These are phyloP conservation scores for Rhagoletis zephyria DNA, from an alignment of 1,140 invertebrate species.

Conservation along the genomic window DNA sequence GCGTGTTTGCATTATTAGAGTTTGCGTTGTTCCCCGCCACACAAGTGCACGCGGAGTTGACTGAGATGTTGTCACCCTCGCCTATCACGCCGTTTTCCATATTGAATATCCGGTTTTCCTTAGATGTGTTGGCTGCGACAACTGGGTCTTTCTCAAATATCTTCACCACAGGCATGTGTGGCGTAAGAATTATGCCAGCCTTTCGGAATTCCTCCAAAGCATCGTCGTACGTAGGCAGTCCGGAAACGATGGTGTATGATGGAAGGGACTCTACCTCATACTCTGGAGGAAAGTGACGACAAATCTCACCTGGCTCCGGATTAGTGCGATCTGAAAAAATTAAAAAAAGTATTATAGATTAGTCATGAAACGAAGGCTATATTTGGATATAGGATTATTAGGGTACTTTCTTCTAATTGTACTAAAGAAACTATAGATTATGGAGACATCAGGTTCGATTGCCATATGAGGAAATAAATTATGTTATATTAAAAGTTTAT, in stretches of 20 bases:
- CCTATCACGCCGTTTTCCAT: constrained; percentile 56
- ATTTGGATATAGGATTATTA: too few species aligned
- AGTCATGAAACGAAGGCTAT: too few species aligned
- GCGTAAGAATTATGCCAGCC: constrained; percentile 68
- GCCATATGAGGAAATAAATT: too few species aligned
- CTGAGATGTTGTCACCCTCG: constrained; percentile 58
- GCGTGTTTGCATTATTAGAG: constrained; percentile 13
- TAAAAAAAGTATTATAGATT: not conserved
- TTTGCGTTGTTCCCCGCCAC: constrained; percentile 44
- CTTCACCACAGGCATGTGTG: constrained; percentile 69
- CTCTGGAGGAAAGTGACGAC: constrained; percentile 68
- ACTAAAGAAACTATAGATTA: too few species aligned
- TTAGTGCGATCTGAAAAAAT: constrained; percentile 69
- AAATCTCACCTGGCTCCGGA: constrained; percentile 68
- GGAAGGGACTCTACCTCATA: constrained; percentile 76
- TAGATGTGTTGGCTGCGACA: constrained; percentile 29
- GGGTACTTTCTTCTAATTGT: too few species aligned
- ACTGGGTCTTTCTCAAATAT: constrained; percentile 65
- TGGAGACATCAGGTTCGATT: too few species aligned
- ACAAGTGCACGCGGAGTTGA: constrained; percentile 55
- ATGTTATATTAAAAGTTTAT: too few species aligned
- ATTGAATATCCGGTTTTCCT: constrained; percentile 61
- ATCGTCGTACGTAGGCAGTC: constrained; percentile 78
- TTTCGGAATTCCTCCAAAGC: constrained; percentile 76
- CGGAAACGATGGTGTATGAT: constrained; percentile 78